Percentiles rank a stretch among this genome's conserved stretches.
phyloP scores from a whole-genome alignment of 2,113 vertebrate species.

The Ageneiosus marmoratus region DNA sequence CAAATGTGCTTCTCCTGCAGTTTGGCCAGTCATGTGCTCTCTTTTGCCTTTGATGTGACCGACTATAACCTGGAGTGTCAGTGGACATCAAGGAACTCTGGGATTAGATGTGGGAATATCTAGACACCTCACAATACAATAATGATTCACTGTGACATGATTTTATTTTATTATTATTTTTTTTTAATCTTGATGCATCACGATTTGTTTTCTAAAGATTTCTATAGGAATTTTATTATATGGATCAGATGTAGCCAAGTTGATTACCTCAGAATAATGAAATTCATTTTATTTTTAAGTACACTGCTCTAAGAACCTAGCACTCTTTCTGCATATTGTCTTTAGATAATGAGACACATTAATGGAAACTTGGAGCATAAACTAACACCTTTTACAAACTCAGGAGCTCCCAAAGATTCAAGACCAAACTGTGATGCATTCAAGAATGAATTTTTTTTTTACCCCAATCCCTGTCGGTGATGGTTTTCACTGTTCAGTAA shows the following conservation, averaged over 20 bases:
- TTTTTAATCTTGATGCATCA: slow-evolving; percentile 1
- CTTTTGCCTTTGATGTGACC: background rate
- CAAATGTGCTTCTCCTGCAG: background rate
- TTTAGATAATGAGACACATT: background rate
- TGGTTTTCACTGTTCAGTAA: slow-evolving; percentile 10
- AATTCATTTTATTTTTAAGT: background rate
- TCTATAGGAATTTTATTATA: background rate
- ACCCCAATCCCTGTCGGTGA: background rate
- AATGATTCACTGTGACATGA: background rate
- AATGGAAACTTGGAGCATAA: background rate
- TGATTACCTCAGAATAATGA: background rate
- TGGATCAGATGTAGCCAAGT: background rate
- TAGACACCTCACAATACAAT: background rate
- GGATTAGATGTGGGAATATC: background rate
- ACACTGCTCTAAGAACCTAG: background rate
- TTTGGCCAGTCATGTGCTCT: background rate
- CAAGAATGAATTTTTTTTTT: background rate
- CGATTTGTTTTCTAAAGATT: background rate
- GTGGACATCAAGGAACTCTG: background rate
- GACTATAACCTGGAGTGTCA: background rate
- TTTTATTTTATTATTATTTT: too few species aligned
- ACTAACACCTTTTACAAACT: background rate
- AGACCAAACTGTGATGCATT: slow-evolving; percentile 1
- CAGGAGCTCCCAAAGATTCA: background rate
- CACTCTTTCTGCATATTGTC: background rate